Conservation (phyloP, 2,797 vertebrate species). For the Chiloscyllium punctatum region DNA sequence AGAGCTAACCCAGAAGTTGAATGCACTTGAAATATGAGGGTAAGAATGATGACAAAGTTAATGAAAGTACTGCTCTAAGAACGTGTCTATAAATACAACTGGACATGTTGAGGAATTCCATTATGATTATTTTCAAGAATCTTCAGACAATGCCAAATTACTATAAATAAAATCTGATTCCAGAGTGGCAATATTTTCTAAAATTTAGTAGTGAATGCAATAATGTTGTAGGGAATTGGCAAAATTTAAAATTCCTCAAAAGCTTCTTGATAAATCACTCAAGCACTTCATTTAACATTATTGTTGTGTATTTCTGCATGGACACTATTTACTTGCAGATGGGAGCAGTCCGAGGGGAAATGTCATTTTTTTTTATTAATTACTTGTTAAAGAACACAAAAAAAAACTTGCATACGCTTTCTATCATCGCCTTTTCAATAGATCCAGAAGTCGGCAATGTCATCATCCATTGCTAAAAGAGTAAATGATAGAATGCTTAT, state of each 20-base stretch:
- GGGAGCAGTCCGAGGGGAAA: neutral
- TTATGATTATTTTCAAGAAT: neutral
- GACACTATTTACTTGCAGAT: neutral
- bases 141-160: neutral
- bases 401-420: neutral
- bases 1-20: neutral
- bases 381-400: neutral
- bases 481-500: neutral
- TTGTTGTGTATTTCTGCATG: neutral
- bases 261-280: neutral
- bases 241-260: neutral
- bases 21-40: neutral
- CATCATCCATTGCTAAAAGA: neutral
- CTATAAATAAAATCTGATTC: neutral
- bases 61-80: neutral
- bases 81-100: neutral
- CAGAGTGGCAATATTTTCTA: neutral
- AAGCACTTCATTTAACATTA: neutral
- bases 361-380: neutral
- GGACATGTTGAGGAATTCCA: neutral
- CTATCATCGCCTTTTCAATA: neutral
- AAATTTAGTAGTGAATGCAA: neutral
- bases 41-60: neutral
- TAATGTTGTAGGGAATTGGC: neutral
- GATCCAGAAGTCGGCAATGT: neutral